A percentile compares a stretch with the other conserved stretches of the same genome.
Evolutionary conservation across 1,140 invertebrate species (phyloP).

Genomic region (Drosophila bipectinata): DNA sequence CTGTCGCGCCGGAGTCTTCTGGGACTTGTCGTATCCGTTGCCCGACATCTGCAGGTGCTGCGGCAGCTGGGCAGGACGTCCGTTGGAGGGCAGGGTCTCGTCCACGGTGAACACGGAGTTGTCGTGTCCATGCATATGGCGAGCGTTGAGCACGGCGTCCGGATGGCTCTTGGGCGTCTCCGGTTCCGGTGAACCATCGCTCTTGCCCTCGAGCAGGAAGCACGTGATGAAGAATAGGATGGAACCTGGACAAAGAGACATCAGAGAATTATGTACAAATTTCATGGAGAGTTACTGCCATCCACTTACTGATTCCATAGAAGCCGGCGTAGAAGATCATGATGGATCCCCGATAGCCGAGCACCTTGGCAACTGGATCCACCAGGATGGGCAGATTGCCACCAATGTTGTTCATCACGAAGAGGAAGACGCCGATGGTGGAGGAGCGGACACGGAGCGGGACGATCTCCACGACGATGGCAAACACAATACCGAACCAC

Average conservation of each 20-base stretch:
- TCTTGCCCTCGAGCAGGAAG: conserved; percentile 77
- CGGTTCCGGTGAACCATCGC: conserved; percentile 6
- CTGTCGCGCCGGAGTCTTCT: conserved; percentile 37
- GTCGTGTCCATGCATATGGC: conserved; percentile 78
- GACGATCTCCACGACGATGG: conserved; percentile 94
- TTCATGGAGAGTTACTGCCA: too few relatives aligned
- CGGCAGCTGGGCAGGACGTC: conserved; percentile 67
- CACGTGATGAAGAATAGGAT: conserved; percentile 79
- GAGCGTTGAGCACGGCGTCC: conserved; percentile 57
- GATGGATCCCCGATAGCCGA: conserved; percentile 92
- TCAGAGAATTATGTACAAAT: too few relatives aligned
- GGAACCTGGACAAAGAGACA: conserved; percentile 49
- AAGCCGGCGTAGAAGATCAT: conserved; percentile 95
- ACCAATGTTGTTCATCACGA: conserved; percentile 96
- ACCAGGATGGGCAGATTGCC: conserved; percentile 95
- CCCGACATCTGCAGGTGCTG: conserved; percentile 74
- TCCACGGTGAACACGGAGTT: conserved; percentile 78
- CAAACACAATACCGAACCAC: conserved; percentile 96
- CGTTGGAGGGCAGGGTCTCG: conserved; percentile 68
- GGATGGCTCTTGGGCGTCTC: conserved; percentile 53
- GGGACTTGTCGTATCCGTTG: conserved; percentile 71
- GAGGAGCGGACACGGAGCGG: conserved; percentile 91
- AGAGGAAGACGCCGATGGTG: conserved; percentile 93
- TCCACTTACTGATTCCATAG: conserved; percentile 88
- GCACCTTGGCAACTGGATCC: conserved; percentile 91